A percentile compares a stretch with the other conserved stretches of the same genome.
These are phyloP conservation scores for Crotalus viridis DNA, from an alignment of 2,113 vertebrate species.

Conservation along the genomic window DNA sequence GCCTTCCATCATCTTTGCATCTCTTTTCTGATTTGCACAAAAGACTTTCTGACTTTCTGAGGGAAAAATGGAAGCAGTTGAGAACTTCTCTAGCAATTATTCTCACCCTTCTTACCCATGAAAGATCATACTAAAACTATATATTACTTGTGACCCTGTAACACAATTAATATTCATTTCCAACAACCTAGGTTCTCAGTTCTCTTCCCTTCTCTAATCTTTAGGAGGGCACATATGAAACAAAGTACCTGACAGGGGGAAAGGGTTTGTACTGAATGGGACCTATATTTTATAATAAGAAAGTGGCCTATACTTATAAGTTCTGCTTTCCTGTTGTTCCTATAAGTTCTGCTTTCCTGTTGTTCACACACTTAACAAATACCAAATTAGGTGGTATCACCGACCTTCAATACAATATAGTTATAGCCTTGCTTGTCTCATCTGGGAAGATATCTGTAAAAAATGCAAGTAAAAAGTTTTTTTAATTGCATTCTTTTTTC, in stretches of 20 bases:
- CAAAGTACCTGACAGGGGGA: background rate
- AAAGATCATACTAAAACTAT: background rate
- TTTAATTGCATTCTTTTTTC: background rate
- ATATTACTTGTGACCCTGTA: background rate
- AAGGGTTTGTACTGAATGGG: background rate
- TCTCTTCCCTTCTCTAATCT: background rate
- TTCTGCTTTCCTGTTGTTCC: background rate
- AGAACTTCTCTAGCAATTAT: background rate
- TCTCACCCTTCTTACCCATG: background rate
- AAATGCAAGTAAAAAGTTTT: background rate
- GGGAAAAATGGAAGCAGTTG: background rate
- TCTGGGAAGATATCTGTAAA: background rate
- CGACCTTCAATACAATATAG: background rate
- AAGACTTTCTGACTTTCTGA: background rate
- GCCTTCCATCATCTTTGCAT: background rate
- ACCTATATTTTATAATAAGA: background rate
- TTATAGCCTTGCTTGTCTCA: background rate
- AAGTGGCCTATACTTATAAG: background rate
- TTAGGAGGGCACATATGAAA: background rate
- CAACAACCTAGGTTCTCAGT: background rate
- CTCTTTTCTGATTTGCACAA: background rate
- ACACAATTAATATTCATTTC: background rate
- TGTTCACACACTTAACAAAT: background rate
- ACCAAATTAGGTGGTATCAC: background rate
- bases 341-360: background rate